Evolutionary conservation across 2,797 vertebrate species (phyloP).

Genomic region (Alosa sapidissima): DNA sequence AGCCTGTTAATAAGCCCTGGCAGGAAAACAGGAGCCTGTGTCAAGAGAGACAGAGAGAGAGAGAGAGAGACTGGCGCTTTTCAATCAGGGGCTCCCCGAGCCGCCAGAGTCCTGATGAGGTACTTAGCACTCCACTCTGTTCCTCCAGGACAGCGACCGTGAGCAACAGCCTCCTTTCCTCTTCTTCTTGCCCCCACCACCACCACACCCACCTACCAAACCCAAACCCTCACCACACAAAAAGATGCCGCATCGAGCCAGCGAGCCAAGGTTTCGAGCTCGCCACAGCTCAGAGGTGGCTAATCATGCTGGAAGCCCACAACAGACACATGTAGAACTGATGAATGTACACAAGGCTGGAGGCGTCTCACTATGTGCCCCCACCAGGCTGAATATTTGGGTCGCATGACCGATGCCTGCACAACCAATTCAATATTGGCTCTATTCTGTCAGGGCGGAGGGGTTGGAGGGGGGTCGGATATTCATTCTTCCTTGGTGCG

Average conservation of each 20-base stretch:
- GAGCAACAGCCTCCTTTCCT: background rate
- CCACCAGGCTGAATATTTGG: background rate
- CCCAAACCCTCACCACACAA: background rate
- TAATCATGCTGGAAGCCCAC: background rate
- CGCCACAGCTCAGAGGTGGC: too few species aligned
- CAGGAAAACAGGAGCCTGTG: conserved; percentile 8
- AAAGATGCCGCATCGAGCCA: background rate
- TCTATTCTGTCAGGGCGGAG: background rate
- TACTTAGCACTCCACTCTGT: background rate
- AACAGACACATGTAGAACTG: background rate
- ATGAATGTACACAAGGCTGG: background rate
- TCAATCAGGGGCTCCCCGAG: conserved; percentile 12
- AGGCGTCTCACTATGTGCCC: background rate
- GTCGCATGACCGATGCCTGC: background rate
- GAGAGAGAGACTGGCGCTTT: background rate
- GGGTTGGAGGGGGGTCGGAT: background rate
- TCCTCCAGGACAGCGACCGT: background rate
- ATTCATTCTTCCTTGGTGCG: conserved; percentile 12
- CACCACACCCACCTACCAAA: background rate
- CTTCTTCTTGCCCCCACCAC: background rate
- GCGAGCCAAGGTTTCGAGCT: background rate
- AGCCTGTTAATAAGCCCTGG: conserved; percentile 41
- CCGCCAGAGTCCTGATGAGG: conserved; percentile 2
- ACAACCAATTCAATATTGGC: conserved; percentile 12
- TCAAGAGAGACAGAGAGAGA: background rate